Base-by-base conservation (phyloP, 2,797 vertebrate genomes). In the Eulemur coronatus region DNA sequence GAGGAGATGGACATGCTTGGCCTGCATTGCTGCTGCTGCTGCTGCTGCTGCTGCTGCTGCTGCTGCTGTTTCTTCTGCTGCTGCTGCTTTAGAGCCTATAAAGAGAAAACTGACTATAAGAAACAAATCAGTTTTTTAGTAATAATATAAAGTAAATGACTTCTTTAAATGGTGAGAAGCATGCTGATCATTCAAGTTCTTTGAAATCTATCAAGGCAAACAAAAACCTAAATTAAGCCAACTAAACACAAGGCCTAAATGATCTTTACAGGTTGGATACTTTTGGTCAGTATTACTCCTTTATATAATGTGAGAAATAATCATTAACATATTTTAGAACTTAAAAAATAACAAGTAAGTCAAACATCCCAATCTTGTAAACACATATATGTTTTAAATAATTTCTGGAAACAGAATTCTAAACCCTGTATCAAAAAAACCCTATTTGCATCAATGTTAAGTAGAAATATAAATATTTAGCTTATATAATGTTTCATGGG, bases 31-130 rank as follows among this genome's bases (percentile, higher is more conserved):
- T 38, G 38, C 38, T 38, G 38, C 38, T 99, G 99, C 96, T 99
- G 98, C 98, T 99, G 99, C 38, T 99, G 99, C 96, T 99, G 98
- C 98, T 99, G 99, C 97, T 99, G 99, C 97, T 99, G 99, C 96
- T 99, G 99, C 70, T 99, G 99, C 96, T 99, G 99, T 67, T 98
- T 96, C 98, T 99, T 99, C 92, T 99, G 99, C 97, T 99, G 99
- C 97, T 99, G 99, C 98, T 99, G 99, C 97, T 99, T 99, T 97
- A 99, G 97, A 95, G 99, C 99, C 99, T 99, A 97, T 28, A 92
- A 90, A 92, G 38, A 84, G 90, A 92, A 96, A 81, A 94, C 48
- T 22, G 12, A 87, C 20, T 26, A 13, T 96, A 50, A 97, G 70
- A 96, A 95, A 84, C 12, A 46, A 43, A 88, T 89, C 35, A 84